These are phyloP conservation scores for Trypoxylus dichotomus DNA, from an alignment of 1,140 invertebrate genomes.

Conservation along the genomic window DNA sequence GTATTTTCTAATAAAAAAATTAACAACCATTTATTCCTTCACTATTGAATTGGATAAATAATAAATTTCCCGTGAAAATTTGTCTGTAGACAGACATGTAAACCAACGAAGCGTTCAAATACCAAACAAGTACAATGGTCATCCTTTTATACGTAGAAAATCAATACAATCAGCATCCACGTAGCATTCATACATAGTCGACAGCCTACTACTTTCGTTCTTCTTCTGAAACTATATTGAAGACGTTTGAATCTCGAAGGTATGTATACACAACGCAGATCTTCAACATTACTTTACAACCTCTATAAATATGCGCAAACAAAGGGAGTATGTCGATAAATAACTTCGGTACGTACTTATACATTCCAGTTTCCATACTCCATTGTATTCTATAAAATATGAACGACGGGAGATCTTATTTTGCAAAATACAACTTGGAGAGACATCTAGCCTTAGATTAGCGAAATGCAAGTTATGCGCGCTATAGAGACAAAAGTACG, in stretches of 20 bases:
- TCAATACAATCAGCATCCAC: too few species aligned
- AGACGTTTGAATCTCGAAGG: not conserved
- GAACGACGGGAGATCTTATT: not conserved
- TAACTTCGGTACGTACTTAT: not conserved
- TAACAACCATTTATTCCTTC: too few species aligned
- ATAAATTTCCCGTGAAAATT: too few species aligned
- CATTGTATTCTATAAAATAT: not conserved
- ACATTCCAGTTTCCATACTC: not conserved
- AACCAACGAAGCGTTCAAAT: too few species aligned
- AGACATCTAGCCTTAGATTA: not conserved
- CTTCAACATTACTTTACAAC: not conserved
- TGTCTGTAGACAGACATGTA: too few species aligned
- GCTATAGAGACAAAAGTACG: not conserved
- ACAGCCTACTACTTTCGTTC: not conserved
- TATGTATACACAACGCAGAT: not conserved
- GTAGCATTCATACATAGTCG: too few species aligned
- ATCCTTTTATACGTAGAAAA: too few species aligned
- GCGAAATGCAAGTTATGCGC: not conserved
- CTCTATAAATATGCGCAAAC: not conserved
- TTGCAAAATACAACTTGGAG: not conserved
- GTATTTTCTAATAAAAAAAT: too few species aligned
- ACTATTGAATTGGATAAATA: too few species aligned
- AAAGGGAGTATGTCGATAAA: not conserved
- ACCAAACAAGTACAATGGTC: too few species aligned
- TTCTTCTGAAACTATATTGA: not conserved